Evolutionary conservation across 2,888 invertebrate species (phyloP).

Genomic region (Plebejus anna): DNA sequence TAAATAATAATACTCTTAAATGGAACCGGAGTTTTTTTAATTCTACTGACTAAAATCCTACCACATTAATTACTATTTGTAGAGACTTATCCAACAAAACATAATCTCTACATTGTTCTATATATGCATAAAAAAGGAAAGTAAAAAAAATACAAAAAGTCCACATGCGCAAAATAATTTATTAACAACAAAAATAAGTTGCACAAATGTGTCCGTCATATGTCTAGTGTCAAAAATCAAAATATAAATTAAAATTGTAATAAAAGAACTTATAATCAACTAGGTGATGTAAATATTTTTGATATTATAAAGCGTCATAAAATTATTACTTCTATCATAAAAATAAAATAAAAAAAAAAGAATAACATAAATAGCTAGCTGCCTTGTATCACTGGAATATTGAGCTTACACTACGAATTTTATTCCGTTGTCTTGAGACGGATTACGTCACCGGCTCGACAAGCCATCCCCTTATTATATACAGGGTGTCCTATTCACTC

Average conservation of each 20-base stretch:
- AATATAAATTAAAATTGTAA: not conserved
- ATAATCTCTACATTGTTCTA: not conserved
- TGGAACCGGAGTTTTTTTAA: not conserved
- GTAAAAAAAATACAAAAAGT: not conserved
- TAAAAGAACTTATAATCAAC: not conserved
- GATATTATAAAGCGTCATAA: conserved; percentile 14
- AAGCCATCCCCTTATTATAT: not conserved
- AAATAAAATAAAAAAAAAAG: not conserved
- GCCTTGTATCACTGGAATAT: conserved; percentile 12
- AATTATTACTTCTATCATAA: conserved; percentile 1
- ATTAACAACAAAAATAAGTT: conserved; percentile 19
- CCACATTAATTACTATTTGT: not conserved
- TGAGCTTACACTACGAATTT: conserved; percentile 18
- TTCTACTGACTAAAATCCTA: not conserved
- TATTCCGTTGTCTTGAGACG: conserved; percentile 8
- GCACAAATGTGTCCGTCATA: not conserved
- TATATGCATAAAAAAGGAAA: not conserved
- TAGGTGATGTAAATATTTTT: conserved; percentile 2
- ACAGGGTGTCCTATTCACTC: not conserved
- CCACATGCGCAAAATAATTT: conserved; percentile 10
- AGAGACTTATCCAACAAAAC: not conserved
- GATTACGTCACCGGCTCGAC: not conserved
- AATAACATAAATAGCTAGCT: not conserved
- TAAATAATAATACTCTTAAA: not conserved
- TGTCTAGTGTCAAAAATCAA: not conserved